Evolutionary conservation across 2,888 invertebrate species (phyloP).

Genomic region (Microplitis manilae): DNA sequence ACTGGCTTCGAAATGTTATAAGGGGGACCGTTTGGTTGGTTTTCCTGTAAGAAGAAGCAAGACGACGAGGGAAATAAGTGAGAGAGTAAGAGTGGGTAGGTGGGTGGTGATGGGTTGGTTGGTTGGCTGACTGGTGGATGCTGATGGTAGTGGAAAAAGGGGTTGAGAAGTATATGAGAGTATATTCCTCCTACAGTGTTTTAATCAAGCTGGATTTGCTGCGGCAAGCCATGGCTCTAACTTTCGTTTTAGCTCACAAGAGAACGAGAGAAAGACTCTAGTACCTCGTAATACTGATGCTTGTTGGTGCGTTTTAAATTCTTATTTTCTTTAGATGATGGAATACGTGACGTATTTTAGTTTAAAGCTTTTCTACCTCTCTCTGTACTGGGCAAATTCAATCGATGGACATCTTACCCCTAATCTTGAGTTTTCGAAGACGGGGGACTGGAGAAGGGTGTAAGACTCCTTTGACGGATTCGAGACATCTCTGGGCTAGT

Average conservation of each 20-base stretch:
- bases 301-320: constrained; percentile 36
- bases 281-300: background rate
- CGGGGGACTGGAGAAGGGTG: background rate
- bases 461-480: constrained; percentile 38
- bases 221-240: constrained; percentile 70
- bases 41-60: constrained; percentile 43
- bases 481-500: constrained; percentile 38
- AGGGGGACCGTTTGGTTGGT: constrained; percentile 33
- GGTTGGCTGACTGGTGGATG: constrained; percentile 24
- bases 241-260: constrained; percentile 69
- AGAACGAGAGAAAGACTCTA: constrained; percentile 26
- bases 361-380: constrained; percentile 22
- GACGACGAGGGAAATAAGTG: constrained; percentile 50
- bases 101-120: constrained; percentile 25
- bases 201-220: constrained; percentile 72
- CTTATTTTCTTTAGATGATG: background rate
- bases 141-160: constrained; percentile 56
- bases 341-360: constrained; percentile 40
- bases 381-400: constrained; percentile 37
- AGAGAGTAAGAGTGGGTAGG: constrained; percentile 49
- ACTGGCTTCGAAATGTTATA: constrained; percentile 25
- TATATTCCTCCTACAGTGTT: constrained; percentile 70
- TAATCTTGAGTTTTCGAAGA: background rate
- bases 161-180: constrained; percentile 55
- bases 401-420: constrained; percentile 22